Evolutionary conservation across 2,888 invertebrate genomes (phyloP), one percentile per base, ranked within the genome.

Genomic region (Coenonympha glycerion): DNA sequence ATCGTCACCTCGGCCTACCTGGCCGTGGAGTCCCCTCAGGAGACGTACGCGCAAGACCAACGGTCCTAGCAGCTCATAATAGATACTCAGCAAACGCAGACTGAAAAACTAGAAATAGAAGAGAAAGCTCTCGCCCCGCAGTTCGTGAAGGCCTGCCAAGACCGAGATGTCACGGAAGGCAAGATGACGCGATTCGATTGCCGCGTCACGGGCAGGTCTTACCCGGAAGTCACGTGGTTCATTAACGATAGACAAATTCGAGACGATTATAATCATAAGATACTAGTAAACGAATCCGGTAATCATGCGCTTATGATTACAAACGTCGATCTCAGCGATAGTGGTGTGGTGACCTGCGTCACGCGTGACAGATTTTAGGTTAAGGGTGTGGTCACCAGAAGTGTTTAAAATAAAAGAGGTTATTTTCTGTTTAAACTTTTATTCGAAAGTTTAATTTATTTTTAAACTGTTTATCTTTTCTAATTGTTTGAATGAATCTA

Each of bases 261-360:
- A 66, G 96, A 97, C 81, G 97, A 98, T 87, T 91, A 92, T 73
- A 94, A 95, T 68, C 96, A 97, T 86, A 97, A 97, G 88, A 93
- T 96, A 69, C 91, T 98, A 71, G 96, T 99, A 58, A 98, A 98
- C 84, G 98, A 98, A 87, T 95, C 96, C 53, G 98, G 98, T 61
- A 96, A 96, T 80, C 96, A 98, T 82, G 96, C 98, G 34, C 91
- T 99, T 65, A 97, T 98, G 94, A 97, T 99, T 76, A 96, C 96
- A 64, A 93, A 93, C 72, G 95, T 96, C 53, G 91, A 90, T 61
- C 91, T 94, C 59, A 85, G 90, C 63, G 98, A 99, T 85, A 92
- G 93, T 64, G 99, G 98, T 64, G 90, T 93, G 59, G 92, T 99
- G 57, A 94, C 94, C 44, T 98, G 98, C 82, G 90, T 98, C 49